A percentile compares a stretch with the other conserved stretches of the same genome.
Evolutionary conservation across 2,113 vertebrate genomes (phyloP).

Genomic region (Glaucomys volans): DNA sequence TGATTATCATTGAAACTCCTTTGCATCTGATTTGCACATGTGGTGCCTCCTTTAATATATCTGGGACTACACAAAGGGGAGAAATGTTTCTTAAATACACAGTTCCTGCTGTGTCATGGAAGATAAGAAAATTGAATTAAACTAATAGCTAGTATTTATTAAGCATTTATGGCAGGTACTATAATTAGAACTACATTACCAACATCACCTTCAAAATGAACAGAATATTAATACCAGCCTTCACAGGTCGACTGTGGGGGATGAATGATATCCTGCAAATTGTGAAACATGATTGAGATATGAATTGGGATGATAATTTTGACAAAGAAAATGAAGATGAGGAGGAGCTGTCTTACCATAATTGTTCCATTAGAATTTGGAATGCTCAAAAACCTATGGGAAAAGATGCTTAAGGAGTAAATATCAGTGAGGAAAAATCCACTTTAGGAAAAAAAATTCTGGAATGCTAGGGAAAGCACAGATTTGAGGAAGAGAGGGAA

Average conservation of each 20-base stretch:
- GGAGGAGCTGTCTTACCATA: neutral
- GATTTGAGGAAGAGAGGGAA: conserved; percentile 11
- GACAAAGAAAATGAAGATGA: neutral
- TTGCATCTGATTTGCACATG: neutral
- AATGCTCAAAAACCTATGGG: neutral
- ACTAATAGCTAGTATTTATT: conserved; percentile 59
- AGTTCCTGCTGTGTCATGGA: conserved; percentile 46
- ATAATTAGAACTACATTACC: conserved; percentile 53
- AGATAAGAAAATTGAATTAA: conserved; percentile 63
- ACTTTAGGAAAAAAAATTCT: neutral
- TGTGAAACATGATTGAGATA: neutral
- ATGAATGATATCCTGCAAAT: neutral
- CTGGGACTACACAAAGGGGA: neutral
- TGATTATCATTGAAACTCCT: neutral
- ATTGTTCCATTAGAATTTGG: neutral
- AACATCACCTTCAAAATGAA: conserved; percentile 39
- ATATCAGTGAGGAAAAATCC: neutral
- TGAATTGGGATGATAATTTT: neutral
- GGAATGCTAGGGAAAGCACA: neutral
- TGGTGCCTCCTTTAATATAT: neutral
- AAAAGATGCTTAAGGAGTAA: neutral
- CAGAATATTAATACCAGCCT: conserved; percentile 30
- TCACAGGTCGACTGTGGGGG: conserved; percentile 20
- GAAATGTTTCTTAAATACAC: conserved; percentile 56
- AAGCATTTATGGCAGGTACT: conserved; percentile 62